These are phyloP conservation scores for Thalassoma bifasciatum DNA, from an alignment of 2,113 vertebrate genomes.

Conservation along the genomic window DNA sequence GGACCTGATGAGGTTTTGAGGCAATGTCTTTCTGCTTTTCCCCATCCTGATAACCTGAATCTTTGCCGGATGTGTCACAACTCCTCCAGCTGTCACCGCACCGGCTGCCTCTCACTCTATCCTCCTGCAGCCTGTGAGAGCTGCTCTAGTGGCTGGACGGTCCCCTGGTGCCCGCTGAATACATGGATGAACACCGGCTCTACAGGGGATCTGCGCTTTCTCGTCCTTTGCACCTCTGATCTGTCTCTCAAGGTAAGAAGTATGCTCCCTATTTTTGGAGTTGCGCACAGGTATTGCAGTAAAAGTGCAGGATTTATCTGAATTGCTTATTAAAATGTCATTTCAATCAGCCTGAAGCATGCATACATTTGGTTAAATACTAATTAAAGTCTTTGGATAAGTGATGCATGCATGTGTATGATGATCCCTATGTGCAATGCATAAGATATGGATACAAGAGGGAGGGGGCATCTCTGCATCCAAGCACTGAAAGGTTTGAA, in stretches of 20 bases:
- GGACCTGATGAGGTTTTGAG: slow-evolving; percentile 65
- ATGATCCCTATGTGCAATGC: slow-evolving; percentile 37
- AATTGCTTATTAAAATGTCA: slow-evolving; percentile 7
- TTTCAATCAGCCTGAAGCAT: slow-evolving; percentile 15
- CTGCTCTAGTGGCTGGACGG: slow-evolving; percentile 70
- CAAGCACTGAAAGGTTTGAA: slow-evolving; percentile 45
- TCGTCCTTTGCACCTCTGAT: slow-evolving; percentile 78
- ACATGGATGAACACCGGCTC: slow-evolving; percentile 74
- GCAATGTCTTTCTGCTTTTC: slow-evolving; percentile 68
- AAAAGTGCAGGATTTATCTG: slow-evolving; percentile 18
- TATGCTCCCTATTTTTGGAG: slow-evolving; percentile 30
- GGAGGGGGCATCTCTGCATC: slow-evolving; percentile 59
- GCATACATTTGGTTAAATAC: slow-evolving; percentile 12
- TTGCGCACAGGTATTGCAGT: slow-evolving; percentile 44
- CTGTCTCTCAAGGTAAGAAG: slow-evolving; percentile 80
- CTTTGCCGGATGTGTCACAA: slow-evolving; percentile 79
- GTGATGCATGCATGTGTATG: slow-evolving; percentile 33
- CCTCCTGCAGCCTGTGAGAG: slow-evolving; percentile 64
- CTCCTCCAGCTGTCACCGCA: slow-evolving; percentile 78
- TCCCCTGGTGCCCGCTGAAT: slow-evolving; percentile 63
- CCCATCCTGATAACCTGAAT: slow-evolving; percentile 66
- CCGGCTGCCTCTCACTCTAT: slow-evolving; percentile 67
- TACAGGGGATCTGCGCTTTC: slow-evolving; percentile 72
- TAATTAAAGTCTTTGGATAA: slow-evolving; percentile 25
- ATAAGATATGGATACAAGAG: slow-evolving; percentile 50